Evolutionary conservation across 2,888 invertebrate species (phyloP).

Genomic region (Ophioninae sp.): DNA sequence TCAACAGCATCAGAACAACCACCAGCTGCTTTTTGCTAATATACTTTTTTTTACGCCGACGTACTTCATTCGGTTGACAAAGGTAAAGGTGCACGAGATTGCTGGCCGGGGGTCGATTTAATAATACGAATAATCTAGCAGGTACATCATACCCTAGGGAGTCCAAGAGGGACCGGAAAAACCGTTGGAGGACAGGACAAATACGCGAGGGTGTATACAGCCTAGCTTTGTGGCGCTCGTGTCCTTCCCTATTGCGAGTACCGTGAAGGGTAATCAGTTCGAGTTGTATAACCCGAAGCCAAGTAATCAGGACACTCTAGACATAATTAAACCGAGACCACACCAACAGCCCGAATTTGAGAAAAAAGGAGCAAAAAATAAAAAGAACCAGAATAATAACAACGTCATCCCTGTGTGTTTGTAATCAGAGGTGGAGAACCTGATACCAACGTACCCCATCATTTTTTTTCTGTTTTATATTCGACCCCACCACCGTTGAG

Average conservation of each 20-base stretch:
- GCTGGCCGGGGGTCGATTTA: slow-evolving; percentile 10
- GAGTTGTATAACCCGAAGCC: slow-evolving; percentile 43
- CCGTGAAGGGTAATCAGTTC: slow-evolving; percentile 48
- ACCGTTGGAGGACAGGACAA: slow-evolving; percentile 30
- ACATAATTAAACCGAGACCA: slow-evolving; percentile 44
- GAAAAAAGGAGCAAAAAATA: slow-evolving; percentile 16
- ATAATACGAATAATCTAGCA: slow-evolving; percentile 42
- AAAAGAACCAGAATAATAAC: background rate
- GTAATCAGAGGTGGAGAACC: slow-evolving; percentile 12
- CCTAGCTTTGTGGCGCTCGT: background rate
- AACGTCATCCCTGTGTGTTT: background rate
- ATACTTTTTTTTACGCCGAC: slow-evolving; percentile 62
- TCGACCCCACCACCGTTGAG: slow-evolving; percentile 59
- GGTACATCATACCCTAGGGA: background rate
- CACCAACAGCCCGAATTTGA: slow-evolving; percentile 34
- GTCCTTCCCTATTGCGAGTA: slow-evolving; percentile 19
- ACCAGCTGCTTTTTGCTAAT: slow-evolving; percentile 63
- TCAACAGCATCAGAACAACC: slow-evolving; percentile 25
- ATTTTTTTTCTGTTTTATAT: slow-evolving; percentile 45
- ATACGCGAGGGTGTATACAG: background rate
- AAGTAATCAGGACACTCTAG: slow-evolving; percentile 43
- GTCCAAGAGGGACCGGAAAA: slow-evolving; percentile 44
- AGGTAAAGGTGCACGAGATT: slow-evolving; percentile 31
- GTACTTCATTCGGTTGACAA: background rate
- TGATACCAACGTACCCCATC: slow-evolving; percentile 44